Base-by-base conservation (phyloP, 1,140 invertebrate genomes). In the Drosophila santomea region DNA sequence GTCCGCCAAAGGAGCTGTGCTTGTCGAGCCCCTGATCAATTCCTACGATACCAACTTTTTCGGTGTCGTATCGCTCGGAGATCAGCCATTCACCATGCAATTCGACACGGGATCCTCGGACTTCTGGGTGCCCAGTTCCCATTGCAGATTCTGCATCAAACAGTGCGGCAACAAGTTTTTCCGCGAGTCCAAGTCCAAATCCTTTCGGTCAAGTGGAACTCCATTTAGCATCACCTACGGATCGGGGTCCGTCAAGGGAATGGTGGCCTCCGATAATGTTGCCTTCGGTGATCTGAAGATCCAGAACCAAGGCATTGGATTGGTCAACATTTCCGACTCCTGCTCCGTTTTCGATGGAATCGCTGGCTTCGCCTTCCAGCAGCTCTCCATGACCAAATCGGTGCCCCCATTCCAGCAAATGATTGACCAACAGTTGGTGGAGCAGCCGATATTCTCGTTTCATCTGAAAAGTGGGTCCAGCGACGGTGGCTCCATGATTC, bases 81-180 rank as follows among this genome's bases (percentile, higher is more conserved):
- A 96, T 23, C 98, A 99, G 93, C 93, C 93, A 0, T 91, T 91
- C 39, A 74, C 59, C 0, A 81, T 91, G 15, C 72, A 91, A 15
- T 91, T 91, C 41, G 89, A 89, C 8, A 89, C 81, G 2, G 89
- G 89, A 3, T 91, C 88, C 2, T 47, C 88, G 12, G 86, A 91
- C 41, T 25, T 88, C 0, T 91, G 88, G 88, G 63, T 91, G 25
- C 88, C 88, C 20, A 88, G 83, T 12, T 66, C 56, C 0, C 50
- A 74, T 14, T 91, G 88, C 44, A 75, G 92, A 28, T 94, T 98
- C 17, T 92, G 94, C 63, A 50, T 50, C 2, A 93, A 99, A 94
- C 97, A 96, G 7, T 99, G 99, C 93, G 99, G 97, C 15, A 99
- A 99, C 94, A 98, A 98, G 1, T 92, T 97, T 3, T 96, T 95